These are phyloP conservation scores for Lithobius niger DNA, from an alignment of 1,140 invertebrate genomes.

Conservation along the genomic window DNA sequence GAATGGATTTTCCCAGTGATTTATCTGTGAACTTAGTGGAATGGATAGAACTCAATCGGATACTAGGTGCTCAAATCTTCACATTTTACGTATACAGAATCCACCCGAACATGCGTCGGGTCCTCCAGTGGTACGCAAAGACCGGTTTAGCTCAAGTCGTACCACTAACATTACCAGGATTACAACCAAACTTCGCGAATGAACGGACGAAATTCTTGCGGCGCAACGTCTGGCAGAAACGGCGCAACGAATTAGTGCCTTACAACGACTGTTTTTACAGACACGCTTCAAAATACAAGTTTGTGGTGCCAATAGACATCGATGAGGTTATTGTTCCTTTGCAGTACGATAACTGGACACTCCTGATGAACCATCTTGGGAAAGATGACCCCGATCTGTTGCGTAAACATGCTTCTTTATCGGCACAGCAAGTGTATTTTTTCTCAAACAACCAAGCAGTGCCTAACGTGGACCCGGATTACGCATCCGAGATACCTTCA, in stretches of 20 bases:
- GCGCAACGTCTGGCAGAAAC: conserved; percentile 48
- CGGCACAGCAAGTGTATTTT: conserved; percentile 50
- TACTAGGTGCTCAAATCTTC: conserved; percentile 48
- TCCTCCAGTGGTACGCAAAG: conserved; percentile 41
- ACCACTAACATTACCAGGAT: conserved; percentile 39
- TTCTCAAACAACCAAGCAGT: conserved; percentile 36
- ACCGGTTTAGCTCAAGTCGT: conserved; percentile 38
- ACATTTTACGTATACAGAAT: conserved; percentile 47
- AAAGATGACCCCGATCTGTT: conserved; percentile 26
- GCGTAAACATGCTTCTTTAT: conserved; percentile 43
- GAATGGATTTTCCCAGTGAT: conserved; percentile 48
- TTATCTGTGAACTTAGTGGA: conserved; percentile 45
- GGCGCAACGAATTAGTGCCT: conserved; percentile 51
- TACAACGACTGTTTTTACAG: conserved; percentile 63
- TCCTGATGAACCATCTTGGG: conserved; percentile 31
- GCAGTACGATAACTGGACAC: conserved; percentile 39
- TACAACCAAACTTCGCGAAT: conserved; percentile 30
- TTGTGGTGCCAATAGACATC: conserved; percentile 50
- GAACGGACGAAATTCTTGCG: conserved; percentile 28
- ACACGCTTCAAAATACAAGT: conserved; percentile 45
- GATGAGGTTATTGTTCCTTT: conserved; percentile 55
- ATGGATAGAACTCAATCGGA: conserved; percentile 50
- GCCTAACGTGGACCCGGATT: background rate
- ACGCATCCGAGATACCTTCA: conserved; percentile 18
- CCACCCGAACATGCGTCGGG: conserved; percentile 35